Evolutionary conservation across 1,140 invertebrate species (phyloP).

Genomic region (Drosophila azteca): DNA sequence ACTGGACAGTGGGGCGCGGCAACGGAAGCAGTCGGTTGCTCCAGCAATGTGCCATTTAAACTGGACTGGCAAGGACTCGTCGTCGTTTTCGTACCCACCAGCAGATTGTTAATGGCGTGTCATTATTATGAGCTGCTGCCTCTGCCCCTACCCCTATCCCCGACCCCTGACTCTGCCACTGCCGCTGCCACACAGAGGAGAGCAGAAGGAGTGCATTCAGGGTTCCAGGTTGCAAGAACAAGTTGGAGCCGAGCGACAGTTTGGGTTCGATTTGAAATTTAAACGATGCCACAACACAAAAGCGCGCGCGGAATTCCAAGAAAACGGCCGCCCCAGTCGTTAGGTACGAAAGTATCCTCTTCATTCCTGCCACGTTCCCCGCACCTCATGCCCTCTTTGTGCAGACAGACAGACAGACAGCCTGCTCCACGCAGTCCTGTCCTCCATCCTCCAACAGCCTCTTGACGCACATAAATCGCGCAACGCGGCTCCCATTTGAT

Average conservation of each 20-base stretch:
- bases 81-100: conserved; percentile 19
- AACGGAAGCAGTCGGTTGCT: conserved; percentile 68
- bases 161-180: conserved; percentile 11
- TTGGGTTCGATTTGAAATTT: conserved; percentile 77
- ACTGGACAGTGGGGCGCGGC: conserved; percentile 52
- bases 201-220: not conserved
- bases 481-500: conserved; percentile 76
- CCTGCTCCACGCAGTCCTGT: conserved; percentile 1
- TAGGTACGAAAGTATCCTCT: conserved; percentile 23
- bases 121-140: conserved; percentile 73
- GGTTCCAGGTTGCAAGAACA: conserved; percentile 25
- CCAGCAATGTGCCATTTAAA: conserved; percentile 74
- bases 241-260: conserved; percentile 72
- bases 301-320: conserved; percentile 75
- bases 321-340: conserved; percentile 70
- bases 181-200: not conserved
- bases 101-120: conserved; percentile 77
- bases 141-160: conserved; percentile 13
- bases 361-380: conserved; percentile 8
- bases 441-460: conserved; percentile 10
- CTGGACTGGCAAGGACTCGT: conserved; percentile 56
- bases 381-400: conserved; percentile 5
- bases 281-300: conserved; percentile 71
- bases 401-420: conserved; percentile 3
- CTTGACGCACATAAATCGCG: conserved; percentile 78